A percentile compares a stretch with the other conserved stretches of the same genome.
phyloP scores from a whole-genome alignment of 2,113 vertebrate species.

The Cheirogaleus medius region DNA sequence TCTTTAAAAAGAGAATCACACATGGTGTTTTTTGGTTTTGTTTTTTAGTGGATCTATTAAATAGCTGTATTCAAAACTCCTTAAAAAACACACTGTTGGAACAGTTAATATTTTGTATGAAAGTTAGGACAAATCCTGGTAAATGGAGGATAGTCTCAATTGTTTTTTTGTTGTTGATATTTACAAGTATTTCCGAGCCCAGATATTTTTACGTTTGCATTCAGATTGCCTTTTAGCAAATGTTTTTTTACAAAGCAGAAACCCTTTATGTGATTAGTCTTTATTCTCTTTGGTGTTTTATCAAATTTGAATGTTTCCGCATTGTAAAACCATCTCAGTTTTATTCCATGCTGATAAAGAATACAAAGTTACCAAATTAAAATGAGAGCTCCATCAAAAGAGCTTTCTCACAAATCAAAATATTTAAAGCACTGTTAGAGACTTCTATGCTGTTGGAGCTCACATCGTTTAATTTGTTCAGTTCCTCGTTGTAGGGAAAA shows the following conservation, averaged over 20 bases:
- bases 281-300: not conserved
- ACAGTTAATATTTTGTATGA: not conserved
- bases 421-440: not conserved
- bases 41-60: not conserved
- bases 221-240: not conserved
- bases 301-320: not conserved
- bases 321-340: not conserved
- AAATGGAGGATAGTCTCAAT: not conserved
- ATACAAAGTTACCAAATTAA: not conserved
- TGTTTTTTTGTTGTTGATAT: not conserved
- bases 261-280: not conserved
- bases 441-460: not conserved
- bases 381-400: not conserved
- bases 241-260: not conserved
- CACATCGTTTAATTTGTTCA: not conserved
- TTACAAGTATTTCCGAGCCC: not conserved
- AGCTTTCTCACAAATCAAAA: not conserved
- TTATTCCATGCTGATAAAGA: not conserved
- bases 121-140: not conserved
- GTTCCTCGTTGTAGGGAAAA: not conserved
- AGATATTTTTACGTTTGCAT: not conserved
- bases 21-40: no score
- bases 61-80: not conserved
- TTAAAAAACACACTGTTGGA: not conserved
- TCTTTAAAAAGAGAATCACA: not conserved